phyloP scores from a whole-genome alignment of 2,113 vertebrate species.

The Xenopus tropicalis region UCB_Xtro_10.0 CM004448.2:46688001-46688500 shows the following conservation, averaged over 20 bases:
- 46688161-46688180: neutral
- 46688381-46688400: no score
- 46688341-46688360: neutral
- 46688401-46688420: conserved; percentile 13
- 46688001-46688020: neutral
- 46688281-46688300: neutral
- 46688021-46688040: neutral
- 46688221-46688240: neutral
- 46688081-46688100: neutral
- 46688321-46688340: neutral
- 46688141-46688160: neutral
- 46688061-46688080: neutral
- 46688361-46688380: neutral
- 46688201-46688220: neutral
- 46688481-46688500: neutral
- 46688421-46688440: conserved; percentile 27
- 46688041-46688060: neutral
- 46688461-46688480: conserved; percentile 24
- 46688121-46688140: neutral
- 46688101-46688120: neutral
- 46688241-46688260: neutral
- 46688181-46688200: neutral
- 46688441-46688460: conserved; percentile 1
- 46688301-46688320: neutral
- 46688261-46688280: no score